Evolutionary conservation across 2,797 vertebrate genomes (phyloP), one percentile per base, ranked within the genome.

Genomic region (Pteropus rufus): DNA sequence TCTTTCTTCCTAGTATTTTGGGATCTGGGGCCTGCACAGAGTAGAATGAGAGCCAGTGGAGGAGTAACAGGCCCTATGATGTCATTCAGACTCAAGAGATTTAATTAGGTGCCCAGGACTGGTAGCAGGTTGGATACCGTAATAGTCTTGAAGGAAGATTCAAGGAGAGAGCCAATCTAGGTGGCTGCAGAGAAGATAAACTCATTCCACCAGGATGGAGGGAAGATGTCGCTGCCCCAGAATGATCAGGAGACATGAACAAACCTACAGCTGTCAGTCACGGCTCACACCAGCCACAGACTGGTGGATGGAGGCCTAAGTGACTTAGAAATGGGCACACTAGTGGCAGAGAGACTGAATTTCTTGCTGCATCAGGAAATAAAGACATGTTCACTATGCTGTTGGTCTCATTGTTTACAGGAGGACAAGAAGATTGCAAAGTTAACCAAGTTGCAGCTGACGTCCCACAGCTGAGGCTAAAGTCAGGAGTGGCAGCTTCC

Each of bases 221-320:
- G 44, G 16, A 10, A 21, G 14, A 26, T 1, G 0, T 0, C 2
- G 39, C 54, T 54, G 15, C 15, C 39, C 39, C 24, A 0, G 23
- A 60, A 54, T 70, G 4, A 60, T 64, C 21, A 14, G 56, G 4
- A 39, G 54, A 3, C 2, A 6, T 6, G 62, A 44, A 10, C 31
- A 49, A 88, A 16, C 7, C 15, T 62, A 39, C 0, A 4, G 10
- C 29, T 0, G 0, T 11, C 41, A 2, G 34, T 26, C 49, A 16
- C 10, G 7, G 23, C 34, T 54, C 69, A 44, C 15, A 19, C 7
- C 29, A 31, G 72, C 5, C 0, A 0, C n/a, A 46, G 89, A 36
- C 11, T 7, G 18, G 46, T 39, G 39, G 16, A 10, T 21, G 11
- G 75, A 44, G 29, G n/a, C 39, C 60, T 2, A 6, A 18, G 15